Base-by-base conservation (phyloP, 2,888 invertebrate species). In the Epistrophe grossulariae region DNA sequence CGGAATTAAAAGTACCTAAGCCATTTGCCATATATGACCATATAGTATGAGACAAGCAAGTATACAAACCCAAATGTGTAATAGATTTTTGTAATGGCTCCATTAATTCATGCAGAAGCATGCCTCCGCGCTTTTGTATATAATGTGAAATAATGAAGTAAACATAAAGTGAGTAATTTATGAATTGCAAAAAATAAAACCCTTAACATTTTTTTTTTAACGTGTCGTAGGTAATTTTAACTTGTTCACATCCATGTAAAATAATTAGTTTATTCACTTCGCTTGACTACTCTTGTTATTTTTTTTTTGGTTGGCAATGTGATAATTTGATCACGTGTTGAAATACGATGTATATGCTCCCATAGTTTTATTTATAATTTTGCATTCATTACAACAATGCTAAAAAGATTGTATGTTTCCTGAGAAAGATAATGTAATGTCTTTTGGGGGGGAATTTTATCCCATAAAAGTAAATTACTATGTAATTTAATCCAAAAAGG, bases 321-420 rank as follows among this genome's bases (percentile, higher is more conserved):
- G 79, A 48, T 74, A 84, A 84, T 71, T 76, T 71, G 79, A 84
- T 77, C 64, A 80, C 73, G 48, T 50, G 79, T 76, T 64, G 84
- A 70, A 79, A 45, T 48, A 70, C 31, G 50, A n/a, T n/a, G 68
- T 50, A 45, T 17, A 48, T 17, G 31, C 68, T 24, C 50, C 28
- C 28, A 62, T 62, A 62, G 43, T 60, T 60, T 60, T 19, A 19
- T 13, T 40, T 24, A 24, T 52, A 52, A 52, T 55, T 55, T 55
- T 55, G 13, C 40, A 62, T 19, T 55, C 40, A 62, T 19, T 55
- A 38, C 59, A 40, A 62, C 62, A 62, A 24, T 62, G 62, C 40
- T 35, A 38, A 15, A 40, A 8, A 62, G 24, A 62, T 62, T 60
- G 40, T 40, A 24, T 24, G 24, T 60, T 60, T 40, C 35, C 31